Conservation (phyloP, 2,797 vertebrate genomes). For the Picus viridis region DNA sequence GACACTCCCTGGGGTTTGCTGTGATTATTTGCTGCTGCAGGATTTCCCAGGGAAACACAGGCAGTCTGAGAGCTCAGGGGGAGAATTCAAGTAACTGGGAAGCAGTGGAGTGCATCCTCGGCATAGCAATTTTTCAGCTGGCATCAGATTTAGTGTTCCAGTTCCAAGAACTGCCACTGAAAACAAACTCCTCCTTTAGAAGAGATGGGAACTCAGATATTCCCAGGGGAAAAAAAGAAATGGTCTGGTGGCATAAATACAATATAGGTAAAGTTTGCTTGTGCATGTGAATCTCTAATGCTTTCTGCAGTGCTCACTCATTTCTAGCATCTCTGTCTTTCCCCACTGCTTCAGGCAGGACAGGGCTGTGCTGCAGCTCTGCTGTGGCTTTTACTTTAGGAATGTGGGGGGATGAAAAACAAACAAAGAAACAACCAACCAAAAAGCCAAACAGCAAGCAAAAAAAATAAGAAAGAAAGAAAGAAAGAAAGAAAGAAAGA, state of each 20-base stretch:
- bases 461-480: too few species aligned
- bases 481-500: too few species aligned
- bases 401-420: not conserved
- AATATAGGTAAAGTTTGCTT: slow-evolving; percentile 42
- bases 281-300: slow-evolving; percentile 26
- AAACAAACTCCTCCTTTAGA: slow-evolving; percentile 59
- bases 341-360: not conserved
- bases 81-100: slow-evolving; percentile 29
- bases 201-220: slow-evolving; percentile 63
- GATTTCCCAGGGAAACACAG: slow-evolving; percentile 13
- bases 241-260: not conserved
- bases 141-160: slow-evolving; percentile 2
- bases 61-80: not conserved
- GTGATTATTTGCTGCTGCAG: slow-evolving; percentile 27
- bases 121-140: slow-evolving; percentile 69
- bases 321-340: not conserved
- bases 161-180: slow-evolving; percentile 65
- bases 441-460: too few species aligned
- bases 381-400: not conserved
- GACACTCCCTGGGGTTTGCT: not conserved
- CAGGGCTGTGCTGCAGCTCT: not conserved
- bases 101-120: slow-evolving; percentile 36
- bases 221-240: slow-evolving; percentile 11
- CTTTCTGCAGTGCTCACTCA: slow-evolving; percentile 1
- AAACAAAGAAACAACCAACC: too few species aligned